Conservation (phyloP, 2,113 vertebrate species). For the Amazona guildingii region DNA sequence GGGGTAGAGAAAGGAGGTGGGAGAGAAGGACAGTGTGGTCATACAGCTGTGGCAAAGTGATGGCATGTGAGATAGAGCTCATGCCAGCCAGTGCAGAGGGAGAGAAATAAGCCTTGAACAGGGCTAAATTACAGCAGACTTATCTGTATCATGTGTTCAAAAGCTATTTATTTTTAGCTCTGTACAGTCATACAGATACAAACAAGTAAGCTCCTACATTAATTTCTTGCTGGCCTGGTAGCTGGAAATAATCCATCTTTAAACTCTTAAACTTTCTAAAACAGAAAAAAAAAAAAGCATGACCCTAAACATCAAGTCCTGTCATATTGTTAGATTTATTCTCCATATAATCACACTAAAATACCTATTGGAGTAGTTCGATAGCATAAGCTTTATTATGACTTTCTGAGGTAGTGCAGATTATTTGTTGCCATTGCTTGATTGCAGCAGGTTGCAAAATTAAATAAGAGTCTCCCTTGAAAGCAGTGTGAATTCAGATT, state of each 20-base stretch:
- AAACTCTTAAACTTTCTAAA: not conserved
- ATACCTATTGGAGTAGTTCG: not conserved
- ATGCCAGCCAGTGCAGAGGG: not conserved
- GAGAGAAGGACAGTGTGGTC: not conserved
- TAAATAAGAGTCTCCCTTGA: not conserved
- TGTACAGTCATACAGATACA: not conserved
- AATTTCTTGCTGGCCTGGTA: not conserved
- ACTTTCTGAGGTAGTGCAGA: not conserved
- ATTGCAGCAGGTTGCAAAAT: not conserved
- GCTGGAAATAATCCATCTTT: not conserved
- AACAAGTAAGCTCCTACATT: not conserved
- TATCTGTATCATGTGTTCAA: not conserved
- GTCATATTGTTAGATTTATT: not conserved
- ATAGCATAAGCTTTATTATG: not conserved
- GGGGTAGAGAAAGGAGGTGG: not conserved
- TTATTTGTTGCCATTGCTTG: not conserved
- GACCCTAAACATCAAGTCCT: not conserved
- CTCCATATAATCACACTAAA: not conserved
- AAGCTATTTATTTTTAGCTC: slow-evolving; percentile 31
- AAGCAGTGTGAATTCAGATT: not conserved
- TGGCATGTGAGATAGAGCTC: not conserved
- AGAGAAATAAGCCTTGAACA: not conserved
- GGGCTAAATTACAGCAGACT: slow-evolving; percentile 22
- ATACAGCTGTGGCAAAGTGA: not conserved
- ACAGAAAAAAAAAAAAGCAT: not conserved